Base-by-base conservation (phyloP, 2,113 vertebrate genomes). In the Ascaphus truei region DNA sequence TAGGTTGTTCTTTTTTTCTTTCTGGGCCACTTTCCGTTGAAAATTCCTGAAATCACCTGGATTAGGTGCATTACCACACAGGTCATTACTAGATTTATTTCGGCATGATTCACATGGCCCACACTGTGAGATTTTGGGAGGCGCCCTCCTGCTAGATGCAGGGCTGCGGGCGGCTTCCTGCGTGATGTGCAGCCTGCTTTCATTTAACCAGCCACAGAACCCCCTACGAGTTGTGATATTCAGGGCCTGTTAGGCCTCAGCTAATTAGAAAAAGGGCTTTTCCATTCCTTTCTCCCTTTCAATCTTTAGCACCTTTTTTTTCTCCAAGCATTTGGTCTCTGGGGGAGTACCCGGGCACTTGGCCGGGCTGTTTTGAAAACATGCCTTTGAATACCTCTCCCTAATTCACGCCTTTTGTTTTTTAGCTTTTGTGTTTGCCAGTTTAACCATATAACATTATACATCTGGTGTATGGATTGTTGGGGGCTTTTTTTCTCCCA, bases 361-460 rank as follows among this genome's bases (percentile, higher is more conserved):
- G 93, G 94, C 93, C 82, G 91, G 93, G 92, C 92, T 98, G 93
- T 98, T 98, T 98, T 96, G 89, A 98, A 98, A 98, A 98, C 95
- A 97, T 79, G 87, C 92, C 88, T 93, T 93, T 98, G 92, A 98
- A 96, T 96, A 92, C 88, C 87, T 91, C 88, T 92, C 93, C 90
- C 92, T 96, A 96, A 98, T 98, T 96, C 93, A 93, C 76, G 75
- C 83, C 93, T 93, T 96, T 99, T 96, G 94, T 96, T 96, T 98
- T 95, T 94, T 82, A 9, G 75, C 83, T 86, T 95, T 98, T 99
- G 94, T 98, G 90, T 93, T 95, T 98, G 95, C 93, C 94, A 96
- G 92, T 95, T 93, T 98, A 93, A 98, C 93, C 96, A 97, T 96
- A 93, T 97, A 98, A 98, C 93, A 84, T 96, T 95, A 94, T 96